These are phyloP conservation scores for Nestor notabilis DNA, from an alignment of 2,113 vertebrate genomes.

Conservation along the genomic window DNA sequence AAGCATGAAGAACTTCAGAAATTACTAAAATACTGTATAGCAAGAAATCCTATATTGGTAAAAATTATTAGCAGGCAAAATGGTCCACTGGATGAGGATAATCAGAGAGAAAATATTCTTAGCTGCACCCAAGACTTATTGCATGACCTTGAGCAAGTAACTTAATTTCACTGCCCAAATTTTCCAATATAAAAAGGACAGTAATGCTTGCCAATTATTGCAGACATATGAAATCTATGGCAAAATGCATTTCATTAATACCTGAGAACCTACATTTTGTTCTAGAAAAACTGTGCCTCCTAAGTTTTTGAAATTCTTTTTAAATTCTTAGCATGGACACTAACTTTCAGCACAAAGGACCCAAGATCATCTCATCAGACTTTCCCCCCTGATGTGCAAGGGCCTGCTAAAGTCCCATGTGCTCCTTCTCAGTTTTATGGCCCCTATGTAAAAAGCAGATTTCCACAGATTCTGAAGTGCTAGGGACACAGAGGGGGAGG, in stretches of 20 bases:
- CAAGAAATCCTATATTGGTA: conserved; percentile 14
- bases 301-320: background rate
- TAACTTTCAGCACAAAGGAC: background rate
- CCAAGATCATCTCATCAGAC: background rate
- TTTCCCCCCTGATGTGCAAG: background rate
- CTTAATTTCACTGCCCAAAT: background rate
- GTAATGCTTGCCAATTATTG: background rate
- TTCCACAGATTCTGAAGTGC: background rate
- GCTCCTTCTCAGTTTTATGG: background rate
- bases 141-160: conserved; percentile 50
- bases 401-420: background rate
- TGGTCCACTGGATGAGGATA: background rate
- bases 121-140: background rate
- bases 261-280: background rate
- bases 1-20: conserved; percentile 56
- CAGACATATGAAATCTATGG: background rate
- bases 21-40: conserved; percentile 39
- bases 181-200: background rate
- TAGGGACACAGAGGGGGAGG: background rate
- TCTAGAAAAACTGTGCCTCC: background rate
- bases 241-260: background rate
- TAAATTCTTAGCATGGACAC: background rate
- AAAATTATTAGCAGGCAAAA: conserved; percentile 48
- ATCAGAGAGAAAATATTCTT: conserved; percentile 38
- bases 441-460: background rate